phyloP scores from a whole-genome alignment of 2,888 invertebrate genomes.

The Hyposoter dolosus region DNA sequence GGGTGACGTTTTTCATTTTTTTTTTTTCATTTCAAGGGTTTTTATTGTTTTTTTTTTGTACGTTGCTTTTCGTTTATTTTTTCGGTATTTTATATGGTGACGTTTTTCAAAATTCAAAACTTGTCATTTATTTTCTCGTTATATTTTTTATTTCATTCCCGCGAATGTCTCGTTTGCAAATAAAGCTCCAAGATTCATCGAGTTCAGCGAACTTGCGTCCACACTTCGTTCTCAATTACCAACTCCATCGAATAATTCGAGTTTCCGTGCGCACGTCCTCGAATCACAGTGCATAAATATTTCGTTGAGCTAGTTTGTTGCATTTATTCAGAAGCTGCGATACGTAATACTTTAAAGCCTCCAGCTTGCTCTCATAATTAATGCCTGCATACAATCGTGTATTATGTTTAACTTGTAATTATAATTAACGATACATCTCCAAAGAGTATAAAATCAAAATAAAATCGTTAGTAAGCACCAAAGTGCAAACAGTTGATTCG shows the following conservation, averaged over 20 bases:
- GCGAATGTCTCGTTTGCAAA: background rate
- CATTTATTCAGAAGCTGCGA: slow-evolving; percentile 60
- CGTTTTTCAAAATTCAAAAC: background rate
- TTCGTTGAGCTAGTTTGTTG: slow-evolving; percentile 48
- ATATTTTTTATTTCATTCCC: background rate
- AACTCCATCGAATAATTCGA: slow-evolving; percentile 30
- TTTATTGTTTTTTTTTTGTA: too few species aligned
- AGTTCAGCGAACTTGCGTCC: background rate
- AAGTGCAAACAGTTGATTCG: slow-evolving; percentile 14
- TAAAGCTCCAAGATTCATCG: background rate
- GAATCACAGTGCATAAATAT: slow-evolving; percentile 39
- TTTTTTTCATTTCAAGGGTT: too few species aligned
- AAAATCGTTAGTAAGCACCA: slow-evolving; percentile 28
- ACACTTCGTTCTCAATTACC: background rate
- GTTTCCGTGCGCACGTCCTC: slow-evolving; percentile 30
- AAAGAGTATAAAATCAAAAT: slow-evolving; percentile 32
- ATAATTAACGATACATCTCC: slow-evolving; percentile 60
- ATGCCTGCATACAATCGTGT: slow-evolving; percentile 31
- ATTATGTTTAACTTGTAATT: slow-evolving; percentile 45
- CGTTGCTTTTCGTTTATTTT: too few species aligned
- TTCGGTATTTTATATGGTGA: too few species aligned
- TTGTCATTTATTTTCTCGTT: background rate
- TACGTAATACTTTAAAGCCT: slow-evolving; percentile 45
- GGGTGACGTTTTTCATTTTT: background rate
- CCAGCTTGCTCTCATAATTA: slow-evolving; percentile 50